A percentile compares a stretch with the other conserved stretches of the same genome.
These are phyloP conservation scores for Clitarchus hookeri DNA, from an alignment of 2,888 invertebrate species.

Conservation along the genomic window DNA sequence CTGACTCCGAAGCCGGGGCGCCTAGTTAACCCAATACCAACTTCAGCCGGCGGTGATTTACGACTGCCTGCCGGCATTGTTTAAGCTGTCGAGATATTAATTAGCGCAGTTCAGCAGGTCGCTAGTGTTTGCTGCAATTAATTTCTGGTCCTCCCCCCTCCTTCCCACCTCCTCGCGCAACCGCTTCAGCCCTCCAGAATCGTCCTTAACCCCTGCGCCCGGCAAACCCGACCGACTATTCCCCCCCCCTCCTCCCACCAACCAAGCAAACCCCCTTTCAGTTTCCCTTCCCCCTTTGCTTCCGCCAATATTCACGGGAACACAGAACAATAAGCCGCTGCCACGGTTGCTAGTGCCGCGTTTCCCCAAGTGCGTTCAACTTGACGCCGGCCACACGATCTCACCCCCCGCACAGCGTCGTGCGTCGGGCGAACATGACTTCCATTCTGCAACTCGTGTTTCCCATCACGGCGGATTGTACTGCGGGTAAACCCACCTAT, in stretches of 20 bases:
- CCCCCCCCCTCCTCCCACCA: too few species aligned
- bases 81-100: neutral
- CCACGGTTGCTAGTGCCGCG: neutral
- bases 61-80: neutral
- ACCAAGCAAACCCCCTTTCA: neutral
- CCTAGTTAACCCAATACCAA: neutral
- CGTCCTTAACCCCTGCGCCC: neutral
- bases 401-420: too few species aligned
- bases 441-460: too few species aligned
- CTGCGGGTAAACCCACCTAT: too few species aligned
- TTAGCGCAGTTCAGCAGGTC: neutral
- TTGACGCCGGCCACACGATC: too few species aligned
- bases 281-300: neutral
- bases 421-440: too few species aligned
- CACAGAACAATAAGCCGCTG: neutral
- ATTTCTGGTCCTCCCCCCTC: neutral
- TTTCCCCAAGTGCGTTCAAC: neutral
- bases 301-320: neutral
- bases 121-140: slow-evolving; percentile 10
- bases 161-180: neutral
- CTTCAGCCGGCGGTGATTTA: neutral
- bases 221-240: neutral
- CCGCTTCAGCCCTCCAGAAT: neutral
- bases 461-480: too few species aligned
- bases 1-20: too few species aligned